These are phyloP conservation scores for Catostylus mosaicus DNA, from an alignment of 30 jellyfish, hydroid and myxozoan species.

Conservation along the genomic window DNA sequence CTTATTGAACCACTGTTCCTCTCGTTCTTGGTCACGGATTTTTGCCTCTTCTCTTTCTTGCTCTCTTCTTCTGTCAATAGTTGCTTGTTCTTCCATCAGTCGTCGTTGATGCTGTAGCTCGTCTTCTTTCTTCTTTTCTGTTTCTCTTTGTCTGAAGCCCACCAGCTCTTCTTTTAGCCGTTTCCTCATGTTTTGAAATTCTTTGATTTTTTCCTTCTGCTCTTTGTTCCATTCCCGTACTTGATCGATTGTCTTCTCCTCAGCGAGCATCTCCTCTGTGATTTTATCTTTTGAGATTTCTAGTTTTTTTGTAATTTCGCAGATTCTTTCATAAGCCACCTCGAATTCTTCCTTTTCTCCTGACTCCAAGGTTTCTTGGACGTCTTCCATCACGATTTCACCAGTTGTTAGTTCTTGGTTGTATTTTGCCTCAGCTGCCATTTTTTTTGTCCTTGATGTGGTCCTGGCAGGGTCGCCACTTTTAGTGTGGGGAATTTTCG, in stretches of 20 bases:
- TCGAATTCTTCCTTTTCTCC: constrained; percentile 57
- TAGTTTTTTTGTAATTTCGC: constrained; percentile 31
- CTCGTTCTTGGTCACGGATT: constrained; percentile 46
- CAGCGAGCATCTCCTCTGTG: constrained; percentile 35
- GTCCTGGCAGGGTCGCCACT: constrained; percentile 58
- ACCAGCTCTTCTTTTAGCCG: constrained; percentile 48
- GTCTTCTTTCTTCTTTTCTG: constrained; percentile 40
- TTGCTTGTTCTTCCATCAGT: constrained; percentile 53
- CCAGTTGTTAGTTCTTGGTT: constrained; percentile 45
- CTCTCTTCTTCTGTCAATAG: constrained; percentile 39
- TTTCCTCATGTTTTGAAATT: constrained; percentile 36
- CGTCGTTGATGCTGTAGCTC: constrained; percentile 53
- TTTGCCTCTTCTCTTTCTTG: constrained; percentile 56
- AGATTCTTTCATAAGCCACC: constrained; percentile 40
- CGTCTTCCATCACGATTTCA: constrained; percentile 29
- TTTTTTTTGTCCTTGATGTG: constrained; percentile 30
- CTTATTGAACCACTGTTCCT: constrained; percentile 18
- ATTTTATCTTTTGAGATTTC: constrained; percentile 16
- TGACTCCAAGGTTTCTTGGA: constrained; percentile 35
- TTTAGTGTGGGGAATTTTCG: constrained; percentile 37
- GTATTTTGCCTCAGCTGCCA: constrained; percentile 46
- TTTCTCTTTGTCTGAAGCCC: too few relatives aligned
- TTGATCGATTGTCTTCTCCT: constrained; percentile 43
- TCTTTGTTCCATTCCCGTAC: constrained; percentile 58
- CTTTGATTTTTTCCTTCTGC: constrained; percentile 43